Base-by-base conservation (phyloP, 2,797 vertebrate species). In the Sebastes hubbsi region DNA sequence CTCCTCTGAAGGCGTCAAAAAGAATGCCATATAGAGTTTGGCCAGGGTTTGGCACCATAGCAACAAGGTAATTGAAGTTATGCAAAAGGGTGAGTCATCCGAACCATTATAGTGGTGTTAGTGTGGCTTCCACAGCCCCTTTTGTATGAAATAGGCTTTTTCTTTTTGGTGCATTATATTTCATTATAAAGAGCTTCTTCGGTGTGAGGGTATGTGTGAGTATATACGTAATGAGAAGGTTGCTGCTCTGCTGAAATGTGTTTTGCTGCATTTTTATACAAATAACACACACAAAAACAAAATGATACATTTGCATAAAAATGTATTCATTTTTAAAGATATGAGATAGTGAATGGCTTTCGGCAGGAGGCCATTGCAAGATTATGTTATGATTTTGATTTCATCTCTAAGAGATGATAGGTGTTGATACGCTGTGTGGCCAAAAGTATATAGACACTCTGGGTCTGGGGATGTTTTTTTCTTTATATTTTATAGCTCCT, bases 31-130 rank as follows among this genome's bases (percentile, higher is more conserved):
- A 55, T 71, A 63, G 55, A 80, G 64, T 80, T 78, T 55, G 61
- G 49, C 70, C 71, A 58, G 80, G 77, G 49, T 82, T 86, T 88
- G 88, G 55, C 82, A 75, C 92, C 88, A 88, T 93, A 65, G 90
- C 90, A 93, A 93, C 92, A 91, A 91, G 83, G 78, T 89, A 88
- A 87, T 89, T 90, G 74, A 90, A 88, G 89, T 91, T 90, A 89
- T 90, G 91, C 81, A 90, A 87, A 90, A 63, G 86, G 77, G 79
- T 93, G 92, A 93, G 85, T 93, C 92, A 94, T 86, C 73, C 32
- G n/a, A 69, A 75, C 65, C 76, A 74, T 91, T 82, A 85, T 54
- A 62, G 69, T 63, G 36, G 59, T 65, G 66, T 32, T 67, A 62
- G 63, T 73, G 73, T 81, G 75, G 69, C 78, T 79, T 71, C 36